Evolutionary conservation across 2,888 invertebrate species (phyloP).

Genomic region (Idaea straminata): DNA sequence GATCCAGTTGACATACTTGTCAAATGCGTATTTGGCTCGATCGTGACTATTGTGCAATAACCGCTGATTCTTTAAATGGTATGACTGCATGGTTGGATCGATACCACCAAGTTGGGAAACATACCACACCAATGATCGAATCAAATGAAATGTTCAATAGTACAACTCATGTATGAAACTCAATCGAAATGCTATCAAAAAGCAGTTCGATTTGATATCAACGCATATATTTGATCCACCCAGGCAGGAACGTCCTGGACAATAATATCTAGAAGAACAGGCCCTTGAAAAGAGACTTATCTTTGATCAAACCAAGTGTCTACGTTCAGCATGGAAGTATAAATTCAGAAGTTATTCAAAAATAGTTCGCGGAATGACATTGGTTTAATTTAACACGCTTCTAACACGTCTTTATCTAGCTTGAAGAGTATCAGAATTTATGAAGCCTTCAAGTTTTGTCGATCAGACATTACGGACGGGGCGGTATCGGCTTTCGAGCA

Average conservation of each 20-base stretch:
- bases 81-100: not conserved
- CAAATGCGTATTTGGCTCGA: conserved; percentile 25
- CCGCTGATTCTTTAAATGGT: not conserved
- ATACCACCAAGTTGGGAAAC: not conserved
- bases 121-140: not conserved
- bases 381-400: not conserved
- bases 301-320: no score
- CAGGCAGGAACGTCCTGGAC: no score
- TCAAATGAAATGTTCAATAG: not conserved
- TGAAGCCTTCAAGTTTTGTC: conserved; percentile 31
- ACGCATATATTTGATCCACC: no score
- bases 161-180: not conserved
- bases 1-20: conserved; percentile 17
- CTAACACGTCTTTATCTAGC: not conserved
- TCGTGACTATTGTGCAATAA: conserved; percentile 20
- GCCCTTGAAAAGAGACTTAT: no score
- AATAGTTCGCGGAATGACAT: not conserved
- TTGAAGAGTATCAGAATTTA: conserved; percentile 31
- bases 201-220: no score
- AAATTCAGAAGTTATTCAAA: no score
- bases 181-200: not conserved
- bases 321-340: no score
- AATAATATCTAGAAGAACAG: no score
- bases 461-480: conserved; percentile 40
- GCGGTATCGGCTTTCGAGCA: conserved; percentile 44